Conservation (phyloP, 2,797 vertebrate genomes). For the Jordanella pulchra region DNA sequence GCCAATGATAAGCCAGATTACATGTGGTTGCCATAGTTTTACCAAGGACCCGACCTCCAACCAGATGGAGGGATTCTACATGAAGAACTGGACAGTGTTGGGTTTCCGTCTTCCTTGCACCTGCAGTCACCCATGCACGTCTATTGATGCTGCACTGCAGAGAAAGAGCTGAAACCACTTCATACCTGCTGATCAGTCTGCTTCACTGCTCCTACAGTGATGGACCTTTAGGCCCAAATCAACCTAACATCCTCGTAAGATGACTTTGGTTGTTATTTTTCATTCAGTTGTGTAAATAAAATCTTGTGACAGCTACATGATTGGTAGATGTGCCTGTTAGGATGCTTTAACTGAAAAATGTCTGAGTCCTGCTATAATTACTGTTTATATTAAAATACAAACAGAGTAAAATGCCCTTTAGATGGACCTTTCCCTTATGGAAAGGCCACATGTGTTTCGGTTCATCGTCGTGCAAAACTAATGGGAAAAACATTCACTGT, state of each 20-base stretch:
- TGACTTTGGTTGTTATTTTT: neutral
- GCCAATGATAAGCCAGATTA: too few relatives aligned
- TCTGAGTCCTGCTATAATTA: too few relatives aligned
- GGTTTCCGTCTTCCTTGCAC: slow-evolving; percentile 24
- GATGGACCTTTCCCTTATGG: slow-evolving; percentile 37
- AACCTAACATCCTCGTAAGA: neutral
- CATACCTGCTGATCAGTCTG: slow-evolving; percentile 1
- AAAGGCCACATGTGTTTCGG: slow-evolving; percentile 57
- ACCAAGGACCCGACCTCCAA: slow-evolving; percentile 23
- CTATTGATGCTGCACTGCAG: slow-evolving; percentile 19
- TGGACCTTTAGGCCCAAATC: slow-evolving; percentile 12
- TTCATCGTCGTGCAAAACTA: slow-evolving; percentile 62
- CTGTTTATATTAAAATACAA: too few relatives aligned
- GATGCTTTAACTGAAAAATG: too few relatives aligned
- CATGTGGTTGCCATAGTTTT: slow-evolving; percentile 18
- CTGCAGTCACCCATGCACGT: slow-evolving; percentile 25
- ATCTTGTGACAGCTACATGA: neutral
- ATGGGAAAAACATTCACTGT: slow-evolving; percentile 65
- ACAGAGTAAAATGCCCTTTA: neutral
- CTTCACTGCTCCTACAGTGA: slow-evolving; percentile 23
- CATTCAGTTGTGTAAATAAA: slow-evolving; percentile 1
- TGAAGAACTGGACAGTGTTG: slow-evolving; percentile 7
- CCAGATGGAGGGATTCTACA: slow-evolving; percentile 15
- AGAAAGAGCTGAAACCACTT: slow-evolving; percentile 13
- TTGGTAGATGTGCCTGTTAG: neutral